Base-by-base conservation (phyloP, 2,797 vertebrate genomes). In the Sus cebifrons region DNA sequence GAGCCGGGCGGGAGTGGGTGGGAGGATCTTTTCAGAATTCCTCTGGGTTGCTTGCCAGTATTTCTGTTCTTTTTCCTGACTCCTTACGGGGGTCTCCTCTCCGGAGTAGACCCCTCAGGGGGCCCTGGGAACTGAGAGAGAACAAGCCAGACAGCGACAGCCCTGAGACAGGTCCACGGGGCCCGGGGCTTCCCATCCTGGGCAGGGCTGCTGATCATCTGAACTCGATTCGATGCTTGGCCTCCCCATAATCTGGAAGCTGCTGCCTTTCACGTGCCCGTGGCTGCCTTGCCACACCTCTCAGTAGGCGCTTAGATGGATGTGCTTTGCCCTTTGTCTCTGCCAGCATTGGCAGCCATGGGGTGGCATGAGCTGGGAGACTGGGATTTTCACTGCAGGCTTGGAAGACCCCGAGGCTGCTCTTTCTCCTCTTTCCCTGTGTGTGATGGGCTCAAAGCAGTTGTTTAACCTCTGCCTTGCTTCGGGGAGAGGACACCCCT, bases 1-100 rank as follows among this genome's bases (percentile, higher is more conserved):
- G 92, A 70, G 81, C 60, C 6, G 81, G 36, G 88, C 82, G 49
- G 68, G 74, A 68, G 5, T 68, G 62, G 67, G 56, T 17, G 49
- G 56, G n/a, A 56, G 67, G 84, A 91, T 85, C 88, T 93, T 96
- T 96, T 92, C 87, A 88, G 16, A 95, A 93, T 95, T 94, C 81
- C 70, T 90, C 78, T 60, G 84, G 87, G 54, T 96, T 98, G 95
- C 95, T 95, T 89, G 89, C 44, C 27, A 90, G 78, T 54, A 36
- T 91, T 83, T 96, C 88, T 96, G 73, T 32, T 95, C 86, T 82
- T 95, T 96, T 74, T 79, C 65, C 74, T 64, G 65, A 77, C 74
- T 91, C 58, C 0, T 86, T 49, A 27, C 44, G n/a, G 78, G 77
- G 62, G 71, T 94, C 89, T 81, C 96, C 14, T 27, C 88, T 82